Percentiles rank a stretch among this genome's conserved stretches.
Evolutionary conservation across 2,888 invertebrate genomes (phyloP).

Genomic region (Drosophila neonasuta): DNA sequence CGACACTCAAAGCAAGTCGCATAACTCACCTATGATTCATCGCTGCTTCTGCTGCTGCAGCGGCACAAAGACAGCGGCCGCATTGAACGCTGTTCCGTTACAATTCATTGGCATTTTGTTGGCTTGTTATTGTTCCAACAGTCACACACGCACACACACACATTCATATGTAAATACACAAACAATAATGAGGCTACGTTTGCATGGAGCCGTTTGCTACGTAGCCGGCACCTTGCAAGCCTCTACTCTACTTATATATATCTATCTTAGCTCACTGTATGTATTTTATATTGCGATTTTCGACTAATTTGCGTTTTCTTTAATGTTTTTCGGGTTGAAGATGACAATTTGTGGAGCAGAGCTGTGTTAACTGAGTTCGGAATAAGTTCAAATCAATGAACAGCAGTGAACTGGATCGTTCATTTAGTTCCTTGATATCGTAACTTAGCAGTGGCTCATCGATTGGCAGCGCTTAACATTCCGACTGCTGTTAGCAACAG

Average conservation of each 20-base stretch:
- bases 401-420: not conserved
- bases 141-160: slow-evolving; percentile 22
- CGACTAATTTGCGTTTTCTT: slow-evolving; percentile 53
- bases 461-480: not conserved
- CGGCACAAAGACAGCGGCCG: slow-evolving; percentile 60
- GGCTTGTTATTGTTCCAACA: slow-evolving; percentile 69
- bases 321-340: slow-evolving; percentile 66
- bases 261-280: slow-evolving; percentile 3
- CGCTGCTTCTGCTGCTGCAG: slow-evolving; percentile 54
- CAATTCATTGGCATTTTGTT: slow-evolving; percentile 64
- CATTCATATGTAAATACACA: slow-evolving; percentile 36
- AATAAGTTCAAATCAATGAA: slow-evolving; percentile 7
- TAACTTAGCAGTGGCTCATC: not conserved
- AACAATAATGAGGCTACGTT: slow-evolving; percentile 35
- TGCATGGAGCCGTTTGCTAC: slow-evolving; percentile 36
- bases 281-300: slow-evolving; percentile 34
- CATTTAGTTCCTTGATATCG: slow-evolving; percentile 1
- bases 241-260: slow-evolving; percentile 20
- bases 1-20: slow-evolving; percentile 37
- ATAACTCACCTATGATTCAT: slow-evolving; percentile 70
- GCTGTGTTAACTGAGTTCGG: slow-evolving; percentile 37
- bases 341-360: slow-evolving; percentile 41
- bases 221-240: slow-evolving; percentile 44
- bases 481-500: not conserved
- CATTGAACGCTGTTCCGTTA: slow-evolving; percentile 61